Conservation (phyloP, 2,888 invertebrate species). For the Galerucella pusilla region DNA sequence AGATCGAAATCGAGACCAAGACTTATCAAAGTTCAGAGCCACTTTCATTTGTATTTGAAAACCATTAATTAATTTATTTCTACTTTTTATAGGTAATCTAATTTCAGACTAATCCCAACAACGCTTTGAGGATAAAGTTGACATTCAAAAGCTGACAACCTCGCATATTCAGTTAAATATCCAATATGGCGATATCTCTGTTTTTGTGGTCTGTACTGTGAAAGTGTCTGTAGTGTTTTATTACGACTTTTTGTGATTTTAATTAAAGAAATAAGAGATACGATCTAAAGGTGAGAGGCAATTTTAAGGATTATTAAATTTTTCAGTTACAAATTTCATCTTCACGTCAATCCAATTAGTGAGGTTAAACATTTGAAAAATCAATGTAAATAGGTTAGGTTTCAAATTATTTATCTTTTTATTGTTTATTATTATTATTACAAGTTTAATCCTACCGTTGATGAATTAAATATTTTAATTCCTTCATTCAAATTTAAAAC, state of each 20-base stretch:
- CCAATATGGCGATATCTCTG: constrained; percentile 54
- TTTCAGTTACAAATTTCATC: constrained; percentile 14
- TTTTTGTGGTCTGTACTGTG: constrained; percentile 45
- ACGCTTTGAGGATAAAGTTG: neutral
- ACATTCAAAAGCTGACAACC: constrained; percentile 14
- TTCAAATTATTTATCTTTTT: constrained; percentile 12
- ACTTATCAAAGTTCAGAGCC: neutral
- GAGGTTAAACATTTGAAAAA: constrained; percentile 32
- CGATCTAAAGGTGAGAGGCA: constrained; percentile 15
- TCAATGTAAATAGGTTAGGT: constrained; percentile 24
- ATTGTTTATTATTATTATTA: constrained; percentile 11
- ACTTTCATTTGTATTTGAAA: neutral
- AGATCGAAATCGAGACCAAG: too few species aligned
- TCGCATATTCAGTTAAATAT: constrained; percentile 41
- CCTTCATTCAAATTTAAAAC: neutral
- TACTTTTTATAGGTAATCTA: neutral
- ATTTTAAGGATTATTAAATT: constrained; percentile 8
- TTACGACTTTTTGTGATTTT: constrained; percentile 34
- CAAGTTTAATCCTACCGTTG: neutral
- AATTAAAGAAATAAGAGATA: constrained; percentile 23
- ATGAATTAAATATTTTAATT: constrained; percentile 1
- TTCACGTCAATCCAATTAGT: constrained; percentile 23
- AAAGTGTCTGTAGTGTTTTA: constrained; percentile 32
- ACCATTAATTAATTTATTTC: neutral
- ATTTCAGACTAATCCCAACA: neutral